These are phyloP conservation scores for Petromus typicus DNA, from an alignment of 2,113 vertebrate genomes.

Conservation along the genomic window DNA sequence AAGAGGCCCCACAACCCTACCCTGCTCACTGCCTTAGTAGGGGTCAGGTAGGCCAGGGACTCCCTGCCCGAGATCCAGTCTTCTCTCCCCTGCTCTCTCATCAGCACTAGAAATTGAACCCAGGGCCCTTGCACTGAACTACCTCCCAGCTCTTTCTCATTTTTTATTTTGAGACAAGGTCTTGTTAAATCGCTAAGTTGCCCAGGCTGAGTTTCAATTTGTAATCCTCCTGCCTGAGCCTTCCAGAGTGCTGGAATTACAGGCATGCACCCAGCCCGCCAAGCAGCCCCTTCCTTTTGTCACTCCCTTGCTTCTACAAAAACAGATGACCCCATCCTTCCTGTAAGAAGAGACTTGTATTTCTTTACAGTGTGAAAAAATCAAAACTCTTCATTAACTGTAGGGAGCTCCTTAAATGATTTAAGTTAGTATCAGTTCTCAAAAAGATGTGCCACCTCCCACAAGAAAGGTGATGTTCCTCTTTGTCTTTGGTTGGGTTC, in stretches of 20 bases:
- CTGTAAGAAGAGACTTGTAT: neutral
- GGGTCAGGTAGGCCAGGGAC: neutral
- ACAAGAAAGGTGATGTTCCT: neutral
- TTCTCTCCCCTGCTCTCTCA: neutral
- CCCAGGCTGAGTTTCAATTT: neutral
- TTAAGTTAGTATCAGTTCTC: conserved; percentile 9
- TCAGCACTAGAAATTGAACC: neutral
- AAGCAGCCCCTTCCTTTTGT: neutral
- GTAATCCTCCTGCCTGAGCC: neutral
- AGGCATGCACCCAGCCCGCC: neutral
- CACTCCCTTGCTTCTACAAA: neutral
- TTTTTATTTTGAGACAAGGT: neutral
- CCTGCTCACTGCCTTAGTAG: neutral
- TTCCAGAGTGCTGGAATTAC: neutral
- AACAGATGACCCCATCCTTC: neutral
- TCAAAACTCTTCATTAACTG: neutral
- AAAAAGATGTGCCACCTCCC: neutral
- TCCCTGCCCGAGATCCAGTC: neutral
- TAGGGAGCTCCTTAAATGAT: conserved; percentile 5
- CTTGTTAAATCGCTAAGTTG: neutral
- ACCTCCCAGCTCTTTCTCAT: neutral
- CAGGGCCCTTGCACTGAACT: neutral
- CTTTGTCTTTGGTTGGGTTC: neutral
- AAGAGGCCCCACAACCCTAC: neutral
- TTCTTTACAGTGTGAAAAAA: neutral